phyloP scores from a whole-genome alignment of 2,888 invertebrate species.

The Dasysyrphus tricinctus region DNA sequence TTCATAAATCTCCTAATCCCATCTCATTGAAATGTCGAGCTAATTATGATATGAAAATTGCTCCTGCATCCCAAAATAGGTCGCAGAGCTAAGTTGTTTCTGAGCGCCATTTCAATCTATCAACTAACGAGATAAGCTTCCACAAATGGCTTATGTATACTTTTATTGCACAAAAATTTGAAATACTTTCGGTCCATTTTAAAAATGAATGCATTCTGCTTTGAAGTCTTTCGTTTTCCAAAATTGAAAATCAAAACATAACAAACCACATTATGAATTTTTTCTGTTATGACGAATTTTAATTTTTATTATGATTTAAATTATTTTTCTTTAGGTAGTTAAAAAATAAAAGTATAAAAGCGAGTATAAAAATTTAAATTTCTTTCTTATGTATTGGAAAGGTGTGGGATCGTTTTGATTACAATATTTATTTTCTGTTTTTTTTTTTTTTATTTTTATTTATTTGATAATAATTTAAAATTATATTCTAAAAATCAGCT shows the following conservation, averaged over 20 bases:
- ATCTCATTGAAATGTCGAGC: too few species aligned
- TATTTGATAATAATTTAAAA: background rate
- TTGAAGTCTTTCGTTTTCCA: too few species aligned
- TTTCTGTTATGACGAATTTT: slow-evolving; percentile 20
- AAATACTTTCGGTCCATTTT: too few species aligned
- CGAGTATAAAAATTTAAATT: slow-evolving; percentile 73
- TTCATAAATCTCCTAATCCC: too few species aligned
- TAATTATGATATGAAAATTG: too few species aligned
- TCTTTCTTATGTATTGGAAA: slow-evolving; percentile 30
- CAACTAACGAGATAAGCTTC: too few species aligned
- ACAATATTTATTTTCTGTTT: background rate
- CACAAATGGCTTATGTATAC: too few species aligned
- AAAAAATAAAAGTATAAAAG: slow-evolving; percentile 70
- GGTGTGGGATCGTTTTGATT: slow-evolving; percentile 23
- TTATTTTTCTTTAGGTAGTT: background rate
- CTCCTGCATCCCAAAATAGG: too few species aligned
- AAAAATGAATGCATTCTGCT: too few species aligned
- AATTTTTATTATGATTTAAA: slow-evolving; percentile 17
- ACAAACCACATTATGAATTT: background rate
- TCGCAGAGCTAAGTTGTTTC: too few species aligned
- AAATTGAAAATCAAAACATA: background rate
- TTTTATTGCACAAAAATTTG: too few species aligned
- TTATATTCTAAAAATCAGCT: slow-evolving; percentile 9
- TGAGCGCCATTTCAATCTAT: too few species aligned
- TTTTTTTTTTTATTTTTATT: slow-evolving; percentile 18